These are phyloP conservation scores for Halcyon chelicuti DNA, from an alignment of 2,797 vertebrate genomes.

Conservation along the genomic window DNA sequence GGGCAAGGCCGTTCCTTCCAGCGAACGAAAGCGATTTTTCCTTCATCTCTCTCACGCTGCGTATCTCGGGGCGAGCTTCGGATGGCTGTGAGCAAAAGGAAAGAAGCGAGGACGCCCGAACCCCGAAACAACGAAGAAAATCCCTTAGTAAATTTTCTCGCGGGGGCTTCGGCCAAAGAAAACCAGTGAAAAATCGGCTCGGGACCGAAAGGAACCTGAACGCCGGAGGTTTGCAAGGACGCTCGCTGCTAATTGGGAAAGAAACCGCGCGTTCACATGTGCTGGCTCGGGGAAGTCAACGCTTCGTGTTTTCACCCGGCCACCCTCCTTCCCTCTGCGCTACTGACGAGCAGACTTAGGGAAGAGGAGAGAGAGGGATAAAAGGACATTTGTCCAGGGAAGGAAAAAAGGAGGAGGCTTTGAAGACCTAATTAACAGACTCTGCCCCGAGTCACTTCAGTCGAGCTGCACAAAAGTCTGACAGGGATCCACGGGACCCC, in stretches of 20 bases:
- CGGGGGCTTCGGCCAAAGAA: not conserved
- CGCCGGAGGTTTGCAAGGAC: not conserved
- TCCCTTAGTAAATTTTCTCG: not conserved
- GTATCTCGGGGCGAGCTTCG: not conserved
- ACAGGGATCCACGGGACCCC: constrained; percentile 24
- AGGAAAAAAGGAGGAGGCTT: not conserved
- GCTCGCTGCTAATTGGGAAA: not conserved
- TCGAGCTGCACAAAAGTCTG: constrained; percentile 35
- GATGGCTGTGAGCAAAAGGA: not conserved
- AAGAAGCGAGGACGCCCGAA: not conserved
- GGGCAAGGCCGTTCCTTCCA: not conserved
- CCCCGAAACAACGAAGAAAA: not conserved
- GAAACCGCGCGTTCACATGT: not conserved
- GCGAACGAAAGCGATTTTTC: not conserved
- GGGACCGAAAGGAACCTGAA: not conserved
- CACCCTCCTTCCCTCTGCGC: not conserved
- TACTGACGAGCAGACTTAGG: constrained; percentile 12
- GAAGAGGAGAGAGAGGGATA: not conserved
- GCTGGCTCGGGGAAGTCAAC: not conserved
- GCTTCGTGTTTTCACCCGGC: not conserved
- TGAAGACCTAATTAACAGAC: constrained; percentile 47
- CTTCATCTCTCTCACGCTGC: not conserved
- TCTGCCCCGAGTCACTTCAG: not conserved
- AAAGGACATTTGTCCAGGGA: not conserved
- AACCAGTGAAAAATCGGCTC: not conserved